Evolutionary conservation across 1,140 invertebrate species (phyloP), one percentile per base, ranked within the genome.

Genomic region (Psilanteris sp.): DNA sequence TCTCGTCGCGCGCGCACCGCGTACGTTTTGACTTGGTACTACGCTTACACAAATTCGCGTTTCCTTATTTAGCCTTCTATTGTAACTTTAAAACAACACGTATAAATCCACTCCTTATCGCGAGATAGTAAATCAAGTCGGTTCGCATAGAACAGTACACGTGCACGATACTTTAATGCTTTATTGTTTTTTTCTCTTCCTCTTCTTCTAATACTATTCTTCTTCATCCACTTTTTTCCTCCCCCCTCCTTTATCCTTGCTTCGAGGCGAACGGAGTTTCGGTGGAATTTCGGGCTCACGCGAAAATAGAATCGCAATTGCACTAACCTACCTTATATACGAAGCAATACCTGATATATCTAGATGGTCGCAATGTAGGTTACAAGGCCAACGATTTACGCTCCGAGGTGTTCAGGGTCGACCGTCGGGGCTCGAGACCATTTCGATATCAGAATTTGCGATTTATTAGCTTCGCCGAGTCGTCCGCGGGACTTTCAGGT

Each of bases 311-410:
- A 10, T 20, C 31, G 24, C 39, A 29, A 1, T 44, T 24, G 37
- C 50, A 44, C 64, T 71, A 71, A 70, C 64, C 73, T 68, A 70
- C 72, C 72, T 39, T n/a, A n/a, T 70, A 76, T 66, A 20, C 52
- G 54, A 39, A 15, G 57, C 29, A 70, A 70, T 41, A 57, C 64
- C 54, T 55, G 39, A 61, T 2, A 5, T 67, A 71, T 71, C 59
- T 61, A 71, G 73, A 76, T 76, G 52, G 50, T 32, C 22, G 64
- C 39, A 34, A 79, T 67, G 66, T 79, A 67, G 77, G 77, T 79
- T 75, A 79, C 71, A 75, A 75, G 72, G 77, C 72, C 62, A 64
- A 72, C 72, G 77, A 79, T 64, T 78, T 59, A 48, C 55, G 39
- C 61, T 52, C 39, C 52, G 5, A 34, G 27, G 14, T 71, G 39